phyloP scores from a whole-genome alignment of 37 sponge, comb jelly and placozoan species.

The Eunapius fragilis region DNA sequence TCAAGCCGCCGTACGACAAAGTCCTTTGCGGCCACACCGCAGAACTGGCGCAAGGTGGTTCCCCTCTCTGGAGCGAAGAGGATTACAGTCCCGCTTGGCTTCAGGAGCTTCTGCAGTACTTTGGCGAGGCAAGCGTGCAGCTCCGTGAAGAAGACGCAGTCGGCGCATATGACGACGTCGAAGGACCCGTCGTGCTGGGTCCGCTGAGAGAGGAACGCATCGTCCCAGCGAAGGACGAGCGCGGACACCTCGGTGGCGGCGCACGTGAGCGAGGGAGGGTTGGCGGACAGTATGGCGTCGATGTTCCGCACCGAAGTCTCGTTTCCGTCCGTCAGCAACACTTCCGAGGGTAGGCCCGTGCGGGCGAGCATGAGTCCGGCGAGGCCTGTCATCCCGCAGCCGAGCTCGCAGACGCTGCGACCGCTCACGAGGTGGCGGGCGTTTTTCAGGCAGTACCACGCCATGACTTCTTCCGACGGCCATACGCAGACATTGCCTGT shows the following conservation, averaged over 20 bases:
- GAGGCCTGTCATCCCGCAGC: constrained; percentile 79
- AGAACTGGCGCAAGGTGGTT: constrained; percentile 50
- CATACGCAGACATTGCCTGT: constrained; percentile 86
- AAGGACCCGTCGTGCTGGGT: constrained; percentile 15
- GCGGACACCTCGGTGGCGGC: constrained; percentile 12
- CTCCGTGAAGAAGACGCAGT: constrained; percentile 65
- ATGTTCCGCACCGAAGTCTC: constrained; percentile 48
- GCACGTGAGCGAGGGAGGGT: neutral
- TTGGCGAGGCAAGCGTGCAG: constrained; percentile 23
- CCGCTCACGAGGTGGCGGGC: constrained; percentile 28
- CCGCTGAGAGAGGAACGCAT: neutral
- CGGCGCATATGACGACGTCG: constrained; percentile 69
- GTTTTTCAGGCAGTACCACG: constrained; percentile 61
- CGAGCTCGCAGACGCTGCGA: constrained; percentile 65
- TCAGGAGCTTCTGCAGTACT: constrained; percentile 39
- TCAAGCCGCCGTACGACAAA: constrained; percentile 22
- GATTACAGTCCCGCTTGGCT: constrained; percentile 30
- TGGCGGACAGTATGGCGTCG: constrained; percentile 13
- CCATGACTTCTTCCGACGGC: constrained; percentile 83
- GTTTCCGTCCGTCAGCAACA: constrained; percentile 73
- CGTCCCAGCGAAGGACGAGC: constrained; percentile 50
- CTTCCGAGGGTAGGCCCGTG: constrained; percentile 34
- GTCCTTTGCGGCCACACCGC: constrained; percentile 11
- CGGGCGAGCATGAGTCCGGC: constrained; percentile 69
- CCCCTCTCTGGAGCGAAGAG: constrained; percentile 67